Base-by-base conservation (phyloP, 2,797 vertebrate species). In the Syncerus caffer region DNA sequence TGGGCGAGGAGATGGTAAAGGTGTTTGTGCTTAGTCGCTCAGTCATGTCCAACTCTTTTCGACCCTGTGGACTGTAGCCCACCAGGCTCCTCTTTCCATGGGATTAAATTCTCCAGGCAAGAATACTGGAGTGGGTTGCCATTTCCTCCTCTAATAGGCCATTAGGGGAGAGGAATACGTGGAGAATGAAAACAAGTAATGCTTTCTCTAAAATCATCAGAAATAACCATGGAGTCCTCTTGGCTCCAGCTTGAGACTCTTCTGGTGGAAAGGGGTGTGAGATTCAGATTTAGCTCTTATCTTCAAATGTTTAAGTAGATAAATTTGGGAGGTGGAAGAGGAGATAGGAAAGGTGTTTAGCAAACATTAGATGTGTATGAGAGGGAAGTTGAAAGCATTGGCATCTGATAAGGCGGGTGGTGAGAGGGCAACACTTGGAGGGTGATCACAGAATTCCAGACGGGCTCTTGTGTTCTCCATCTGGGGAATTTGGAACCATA, bases 271-370 rank as follows among this genome's bases (percentile, higher is more conserved):
- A 86, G 62, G 58, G 1, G 55, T 71, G 27, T 51, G 55, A 38
- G 34, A 17, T 80, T 97, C 58, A 98, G 93, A 17, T 80, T 97
- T 64, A 98, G 92, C 85, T 95, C 62, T 93, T 55, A 12, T 78
- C 47, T 55, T 90, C 94, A 50, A 95, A n/a, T 62, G 15, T 62
- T 10, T 45, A 74, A 45, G 15, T 60, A 13, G 9, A 53, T 74
- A 45, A 51, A 53, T 55, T 87, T 87, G 53, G n/a, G n/a, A 74
- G 42, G 57, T 92, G 74, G 60, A 27, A 86, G 42, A 80, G 21
- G 51, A 89, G 45, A 50, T 34, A 55, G 16, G 53, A n/a, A 88
- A 74, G 34, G 16, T 57, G 67, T 57, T 85, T 15, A 47, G 47
- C 50, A 80, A 88, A 88, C 60, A 45, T 53, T 53, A 45, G 53